phyloP scores from a whole-genome alignment of 2,113 vertebrate species.

The Melospiza melodia region DNA sequence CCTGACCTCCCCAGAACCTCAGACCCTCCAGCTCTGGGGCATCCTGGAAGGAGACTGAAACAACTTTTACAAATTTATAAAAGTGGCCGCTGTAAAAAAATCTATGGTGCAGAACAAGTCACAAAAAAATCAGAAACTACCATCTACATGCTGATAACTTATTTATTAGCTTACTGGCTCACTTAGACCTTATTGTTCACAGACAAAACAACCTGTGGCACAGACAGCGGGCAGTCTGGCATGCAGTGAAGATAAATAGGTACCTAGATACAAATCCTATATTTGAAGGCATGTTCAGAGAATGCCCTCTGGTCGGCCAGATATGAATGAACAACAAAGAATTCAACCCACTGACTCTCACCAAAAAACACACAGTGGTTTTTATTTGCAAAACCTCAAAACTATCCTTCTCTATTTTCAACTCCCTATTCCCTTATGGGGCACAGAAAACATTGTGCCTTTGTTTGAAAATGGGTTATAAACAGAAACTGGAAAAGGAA shows the following conservation, averaged over 20 bases:
- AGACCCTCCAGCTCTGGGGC: fast-evolving
- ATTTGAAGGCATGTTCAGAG: not conserved
- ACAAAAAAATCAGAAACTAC: not conserved
- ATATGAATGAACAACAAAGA: not conserved
- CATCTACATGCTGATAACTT: not conserved
- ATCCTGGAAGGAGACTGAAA: not conserved
- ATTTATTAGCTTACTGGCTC: not conserved
- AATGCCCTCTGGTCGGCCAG: not conserved
- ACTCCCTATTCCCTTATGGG: not conserved
- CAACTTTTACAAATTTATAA: not conserved
- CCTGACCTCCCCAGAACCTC: not conserved
- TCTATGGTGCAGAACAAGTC: not conserved
- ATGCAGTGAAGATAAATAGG: not conserved
- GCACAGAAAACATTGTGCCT: not conserved
- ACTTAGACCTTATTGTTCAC: not conserved
- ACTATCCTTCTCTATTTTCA: not conserved
- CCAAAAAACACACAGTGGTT: not conserved
- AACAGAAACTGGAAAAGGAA: not conserved
- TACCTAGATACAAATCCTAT: not conserved
- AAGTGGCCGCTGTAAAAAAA: not conserved
- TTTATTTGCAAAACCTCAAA: not conserved
- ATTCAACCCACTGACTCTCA: not conserved
- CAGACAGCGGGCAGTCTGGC: not conserved
- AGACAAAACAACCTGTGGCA: not conserved
- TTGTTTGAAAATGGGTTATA: not conserved